Evolutionary conservation across 1,140 invertebrate species (phyloP).

Genomic region (Orchesella cincta): DNA sequence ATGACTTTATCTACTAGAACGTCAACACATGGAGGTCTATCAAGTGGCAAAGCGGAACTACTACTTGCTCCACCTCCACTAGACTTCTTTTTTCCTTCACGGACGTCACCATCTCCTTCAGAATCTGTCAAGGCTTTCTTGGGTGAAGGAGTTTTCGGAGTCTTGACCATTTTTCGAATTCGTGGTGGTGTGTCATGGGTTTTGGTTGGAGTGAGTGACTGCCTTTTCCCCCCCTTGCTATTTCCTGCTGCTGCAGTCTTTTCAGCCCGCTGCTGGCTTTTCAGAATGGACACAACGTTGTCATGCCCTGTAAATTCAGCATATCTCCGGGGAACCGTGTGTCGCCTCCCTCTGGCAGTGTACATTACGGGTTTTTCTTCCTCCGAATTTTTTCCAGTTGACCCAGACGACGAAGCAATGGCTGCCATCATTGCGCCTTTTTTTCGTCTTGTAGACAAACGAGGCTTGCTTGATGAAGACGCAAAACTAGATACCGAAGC

Average conservation of each 20-base stretch:
- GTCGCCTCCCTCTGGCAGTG: conserved; percentile 37
- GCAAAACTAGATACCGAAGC: conserved; percentile 1
- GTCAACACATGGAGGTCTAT: conserved; percentile 28
- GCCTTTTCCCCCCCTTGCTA: neutral
- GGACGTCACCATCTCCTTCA: neutral
- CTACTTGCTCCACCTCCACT: neutral
- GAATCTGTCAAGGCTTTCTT: conserved; percentile 28
- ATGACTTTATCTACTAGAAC: neutral
- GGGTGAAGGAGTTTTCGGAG: conserved; percentile 5
- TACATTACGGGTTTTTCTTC: conserved; percentile 31
- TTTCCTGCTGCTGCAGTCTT: conserved; percentile 10
- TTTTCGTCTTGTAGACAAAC: conserved; percentile 5
- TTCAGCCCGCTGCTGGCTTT: conserved; percentile 30
- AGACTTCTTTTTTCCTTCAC: neutral
- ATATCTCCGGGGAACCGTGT: conserved; percentile 36
- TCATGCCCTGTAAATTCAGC: conserved; percentile 39
- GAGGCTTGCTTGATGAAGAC: neutral
- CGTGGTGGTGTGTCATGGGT: neutral
- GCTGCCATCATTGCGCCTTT: neutral
- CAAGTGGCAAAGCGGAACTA: too few relatives aligned
- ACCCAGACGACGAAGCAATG: neutral
- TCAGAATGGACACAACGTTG: conserved; percentile 36
- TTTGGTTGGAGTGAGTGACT: neutral
- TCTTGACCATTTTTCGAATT: conserved; percentile 5
- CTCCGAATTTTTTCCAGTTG: conserved; percentile 8